Conservation (phyloP, 2,113 vertebrate genomes). For the Ophthalmolycus amberensis region DNA sequence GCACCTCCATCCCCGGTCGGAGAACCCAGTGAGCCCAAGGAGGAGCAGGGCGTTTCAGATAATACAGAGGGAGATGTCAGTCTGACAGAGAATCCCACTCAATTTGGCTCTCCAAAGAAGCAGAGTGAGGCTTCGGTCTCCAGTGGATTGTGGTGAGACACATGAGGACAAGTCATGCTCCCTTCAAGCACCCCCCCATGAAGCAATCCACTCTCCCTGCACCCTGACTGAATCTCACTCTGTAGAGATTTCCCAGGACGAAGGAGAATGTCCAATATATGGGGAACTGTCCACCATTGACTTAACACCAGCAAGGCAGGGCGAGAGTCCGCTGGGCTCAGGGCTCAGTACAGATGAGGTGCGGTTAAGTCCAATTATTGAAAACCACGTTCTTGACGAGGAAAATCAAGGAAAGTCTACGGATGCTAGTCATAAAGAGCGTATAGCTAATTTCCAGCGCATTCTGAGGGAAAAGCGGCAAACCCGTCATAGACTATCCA, state of each 20-base stretch:
- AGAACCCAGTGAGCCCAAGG: conserved; percentile 26
- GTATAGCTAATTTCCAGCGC: conserved; percentile 93
- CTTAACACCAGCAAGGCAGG: conserved; percentile 33
- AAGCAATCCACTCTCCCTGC: conserved; percentile 44
- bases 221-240: conserved; percentile 51
- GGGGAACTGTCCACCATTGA: conserved; percentile 54
- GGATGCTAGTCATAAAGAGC: conserved; percentile 89
- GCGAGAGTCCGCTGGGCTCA: conserved; percentile 13
- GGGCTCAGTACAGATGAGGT: conserved; percentile 38
- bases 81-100: conserved; percentile 24
- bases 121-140: conserved; percentile 40
- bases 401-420: conserved; percentile 35
- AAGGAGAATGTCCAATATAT: conserved; percentile 51
- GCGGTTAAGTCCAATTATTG: conserved; percentile 65
- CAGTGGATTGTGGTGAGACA: conserved; percentile 48
- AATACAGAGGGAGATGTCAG: conserved; percentile 23
- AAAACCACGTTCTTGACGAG: conserved; percentile 56
- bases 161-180: conserved; percentile 25
- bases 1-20: conserved; percentile 15
- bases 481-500: conserved; percentile 88
- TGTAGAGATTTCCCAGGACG: conserved; percentile 47
- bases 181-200: conserved; percentile 50
- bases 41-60: conserved; percentile 18
- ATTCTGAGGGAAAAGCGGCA: conserved; percentile 92
- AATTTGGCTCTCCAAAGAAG: conserved; percentile 35